Percentiles rank a stretch among this genome's conserved stretches.
Evolutionary conservation across 2,888 invertebrate species (phyloP).

Genomic region (Gortyna flavago): DNA sequence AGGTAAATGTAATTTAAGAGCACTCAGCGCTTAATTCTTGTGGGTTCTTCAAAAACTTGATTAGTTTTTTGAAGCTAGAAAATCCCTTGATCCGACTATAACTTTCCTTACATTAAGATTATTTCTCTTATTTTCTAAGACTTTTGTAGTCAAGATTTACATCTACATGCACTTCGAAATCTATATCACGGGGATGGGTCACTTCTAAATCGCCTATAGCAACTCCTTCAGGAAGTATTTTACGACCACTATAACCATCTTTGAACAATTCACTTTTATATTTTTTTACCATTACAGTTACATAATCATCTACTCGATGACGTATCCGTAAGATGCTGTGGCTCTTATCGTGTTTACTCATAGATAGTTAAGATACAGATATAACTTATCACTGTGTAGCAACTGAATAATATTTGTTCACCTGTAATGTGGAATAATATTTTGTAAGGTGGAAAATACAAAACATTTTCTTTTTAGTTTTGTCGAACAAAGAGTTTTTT

Average conservation of each 20-base stretch:
- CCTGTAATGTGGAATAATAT: slow-evolving; percentile 18
- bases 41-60: neutral
- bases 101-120: neutral
- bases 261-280: too few species aligned
- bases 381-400: slow-evolving; percentile 46
- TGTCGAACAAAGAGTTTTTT: neutral
- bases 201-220: neutral
- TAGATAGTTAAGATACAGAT: slow-evolving; percentile 55
- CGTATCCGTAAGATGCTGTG: slow-evolving; percentile 56
- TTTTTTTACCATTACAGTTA: slow-evolving; percentile 33
- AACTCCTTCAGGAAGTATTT: neutral
- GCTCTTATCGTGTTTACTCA: slow-evolving; percentile 59
- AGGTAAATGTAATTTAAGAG: neutral
- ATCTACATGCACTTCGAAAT: neutral
- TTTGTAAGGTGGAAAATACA: slow-evolving; percentile 7
- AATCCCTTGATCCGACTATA: neutral
- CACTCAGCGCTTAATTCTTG: neutral
- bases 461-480: neutral
- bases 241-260: neutral
- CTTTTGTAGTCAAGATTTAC: neutral
- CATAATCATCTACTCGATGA: slow-evolving; percentile 43
- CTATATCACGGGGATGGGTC: too few species aligned
- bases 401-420: slow-evolving; percentile 54
- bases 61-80: neutral
- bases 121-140: neutral